A percentile compares a stretch with the other conserved stretches of the same genome.
phyloP scores from a whole-genome alignment of 2,113 vertebrate genomes.

The Thermophis baileyi region DNA sequence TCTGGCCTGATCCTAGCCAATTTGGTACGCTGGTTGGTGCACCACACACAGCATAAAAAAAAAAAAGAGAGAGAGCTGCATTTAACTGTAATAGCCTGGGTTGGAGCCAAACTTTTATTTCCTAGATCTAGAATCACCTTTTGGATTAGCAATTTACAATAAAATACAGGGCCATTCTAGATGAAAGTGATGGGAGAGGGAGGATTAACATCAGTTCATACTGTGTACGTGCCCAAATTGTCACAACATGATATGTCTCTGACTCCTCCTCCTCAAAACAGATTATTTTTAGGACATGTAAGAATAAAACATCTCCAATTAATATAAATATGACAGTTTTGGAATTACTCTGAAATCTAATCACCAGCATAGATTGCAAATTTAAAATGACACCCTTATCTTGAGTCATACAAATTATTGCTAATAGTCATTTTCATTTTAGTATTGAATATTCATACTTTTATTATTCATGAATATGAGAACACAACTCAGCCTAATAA shows the following conservation, averaged over 20 bases:
- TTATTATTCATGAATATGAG: not conserved
- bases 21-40: not conserved
- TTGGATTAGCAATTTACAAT: not conserved
- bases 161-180: not conserved
- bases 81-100: not conserved
- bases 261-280: not conserved
- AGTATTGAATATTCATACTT: not conserved
- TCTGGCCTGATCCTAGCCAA: not conserved
- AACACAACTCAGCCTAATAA: not conserved
- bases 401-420: not conserved
- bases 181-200: not conserved
- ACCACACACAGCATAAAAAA: no score
- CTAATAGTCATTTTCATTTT: not conserved
- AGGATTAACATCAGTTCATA: not conserved
- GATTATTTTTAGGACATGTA: not conserved
- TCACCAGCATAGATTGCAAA: not conserved
- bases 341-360: not conserved
- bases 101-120: not conserved
- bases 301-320: not conserved
- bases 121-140: not conserved
- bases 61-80: no score
- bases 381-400: not conserved
- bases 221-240: not conserved
- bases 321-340: not conserved
- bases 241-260: not conserved